Evolutionary conservation across 2,888 invertebrate species (phyloP), one percentile per base, ranked within the genome.

Genomic region (Drosophila subsilvestris): DNA sequence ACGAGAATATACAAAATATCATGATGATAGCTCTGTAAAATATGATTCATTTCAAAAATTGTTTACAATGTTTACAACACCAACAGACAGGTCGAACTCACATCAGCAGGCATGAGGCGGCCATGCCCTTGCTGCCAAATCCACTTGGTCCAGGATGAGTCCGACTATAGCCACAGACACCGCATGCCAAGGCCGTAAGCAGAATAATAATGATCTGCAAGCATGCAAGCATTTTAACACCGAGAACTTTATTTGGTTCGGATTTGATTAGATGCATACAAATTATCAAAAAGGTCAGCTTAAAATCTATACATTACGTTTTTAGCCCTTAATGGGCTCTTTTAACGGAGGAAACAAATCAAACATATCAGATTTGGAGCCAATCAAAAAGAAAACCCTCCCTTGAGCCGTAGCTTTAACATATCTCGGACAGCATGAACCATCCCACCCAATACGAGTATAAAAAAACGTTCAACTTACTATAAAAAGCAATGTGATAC

Each of bases 1-100:
- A 91, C 27, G 95, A 95, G 75, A 96, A 96, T 74, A 95, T 93
- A 55, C 96, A 89, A 93, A 97, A 97, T 91, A 97, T 96, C 70
- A 96, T 92, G 90, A 95, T 94, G 71, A 96, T 95, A 68, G 95
- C 96, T 89, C 96, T 96, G 92, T 4, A 91, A 37, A 37, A 37
- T 14, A 14, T 37, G 37, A 37, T 25, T 25, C 25, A 5, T 6
- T 25, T 25, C 6, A 5, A 25, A 25, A 14, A 37, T n/a, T 37
- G 7, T 14, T 14, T 37, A n/a, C n/a, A n/a, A n/a, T n/a, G n/a
- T n/a, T n/a, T n/a, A n/a, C 2, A n/a, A 37, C 14, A n/a, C 14
- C n/a, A 5, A n/a, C 37, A 7, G 14, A 37, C n/a, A 27, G 14
- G 32, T 37, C 7, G n/a, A 10, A 71, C 86, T 74, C 25, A 88